Conservation (phyloP, 2,888 invertebrate genomes). For the Andricus curvator region DNA sequence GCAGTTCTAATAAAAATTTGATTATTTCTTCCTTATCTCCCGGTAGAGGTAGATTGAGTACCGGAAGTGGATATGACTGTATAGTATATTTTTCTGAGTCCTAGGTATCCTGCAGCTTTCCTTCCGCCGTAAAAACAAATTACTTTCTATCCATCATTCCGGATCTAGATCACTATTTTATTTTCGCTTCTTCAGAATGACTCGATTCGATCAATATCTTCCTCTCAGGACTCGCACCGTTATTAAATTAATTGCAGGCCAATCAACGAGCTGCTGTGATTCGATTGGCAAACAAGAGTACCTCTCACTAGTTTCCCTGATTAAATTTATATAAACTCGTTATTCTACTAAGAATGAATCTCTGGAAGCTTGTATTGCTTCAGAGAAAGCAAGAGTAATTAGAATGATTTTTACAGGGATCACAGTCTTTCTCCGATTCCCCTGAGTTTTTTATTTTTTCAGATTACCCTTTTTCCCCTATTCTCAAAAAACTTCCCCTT, state of each 20-base stretch:
- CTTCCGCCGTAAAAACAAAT: conserved; percentile 29
- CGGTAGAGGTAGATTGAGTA: conserved; percentile 1
- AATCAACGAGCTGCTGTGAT: conserved; percentile 23
- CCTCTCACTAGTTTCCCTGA: conserved; percentile 29
- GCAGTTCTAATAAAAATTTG: neutral
- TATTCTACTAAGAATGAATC: conserved; percentile 16
- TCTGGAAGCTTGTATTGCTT: neutral
- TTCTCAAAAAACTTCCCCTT: no score
- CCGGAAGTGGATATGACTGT: conserved; percentile 7
- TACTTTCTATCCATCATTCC: conserved; percentile 36
- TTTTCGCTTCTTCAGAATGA: conserved; percentile 34
- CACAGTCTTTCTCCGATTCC: no score
- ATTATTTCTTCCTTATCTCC: neutral
- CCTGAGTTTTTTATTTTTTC: no score
- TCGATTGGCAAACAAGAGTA: conserved; percentile 24
- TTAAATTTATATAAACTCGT: conserved; percentile 39
- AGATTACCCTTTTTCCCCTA: no score
- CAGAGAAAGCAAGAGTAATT: conserved; percentile 13
- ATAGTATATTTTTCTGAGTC: neutral
- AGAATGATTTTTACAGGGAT: neutral
- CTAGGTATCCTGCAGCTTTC: conserved; percentile 23
- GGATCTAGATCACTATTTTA: conserved; percentile 29
- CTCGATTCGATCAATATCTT: conserved; percentile 29
- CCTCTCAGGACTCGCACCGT: conserved; percentile 21
- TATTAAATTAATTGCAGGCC: conserved; percentile 39